Evolutionary conservation across 2,113 vertebrate species (phyloP).

Genomic region (Camarhynchus parvulus): DNA sequence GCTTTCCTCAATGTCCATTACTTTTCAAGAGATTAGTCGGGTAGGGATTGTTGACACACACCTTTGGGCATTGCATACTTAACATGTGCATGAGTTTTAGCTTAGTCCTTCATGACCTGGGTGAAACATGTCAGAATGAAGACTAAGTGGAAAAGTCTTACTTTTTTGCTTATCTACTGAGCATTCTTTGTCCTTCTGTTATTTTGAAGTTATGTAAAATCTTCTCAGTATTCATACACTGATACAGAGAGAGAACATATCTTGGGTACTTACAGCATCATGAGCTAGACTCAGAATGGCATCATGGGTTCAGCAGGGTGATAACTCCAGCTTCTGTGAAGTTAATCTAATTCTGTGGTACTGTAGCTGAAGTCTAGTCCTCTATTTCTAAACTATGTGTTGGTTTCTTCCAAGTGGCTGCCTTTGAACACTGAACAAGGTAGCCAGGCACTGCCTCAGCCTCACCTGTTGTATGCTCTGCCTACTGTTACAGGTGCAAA

Average conservation of each 20-base stretch:
- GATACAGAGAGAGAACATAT: not conserved
- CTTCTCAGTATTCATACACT: not conserved
- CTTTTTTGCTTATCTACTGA: not conserved
- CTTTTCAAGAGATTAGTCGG: conserved; percentile 57
- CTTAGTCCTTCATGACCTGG: not conserved
- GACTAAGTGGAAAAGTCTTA: not conserved
- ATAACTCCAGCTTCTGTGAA: not conserved
- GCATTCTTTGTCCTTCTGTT: conserved; percentile 1
- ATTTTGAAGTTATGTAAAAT: conserved; percentile 21
- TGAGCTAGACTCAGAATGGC: not conserved
- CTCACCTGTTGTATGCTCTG: not conserved
- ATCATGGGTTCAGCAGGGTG: not conserved
- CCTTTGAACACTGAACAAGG: not conserved
- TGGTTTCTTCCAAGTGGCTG: not conserved
- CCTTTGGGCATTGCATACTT: conserved; percentile 62
- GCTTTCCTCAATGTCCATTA: conserved; percentile 43
- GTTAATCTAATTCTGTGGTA: conserved; percentile 36
- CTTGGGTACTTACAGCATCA: not conserved
- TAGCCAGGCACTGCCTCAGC: not conserved
- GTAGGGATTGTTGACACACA: conserved; percentile 60
- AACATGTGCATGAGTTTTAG: not conserved
- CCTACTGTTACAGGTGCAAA: not conserved
- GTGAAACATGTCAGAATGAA: conserved; percentile 23
- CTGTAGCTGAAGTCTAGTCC: not conserved
- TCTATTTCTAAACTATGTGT: not conserved